Evolutionary conservation across 1,140 invertebrate species (phyloP).

Genomic region (Pteromalus puparum): DNA sequence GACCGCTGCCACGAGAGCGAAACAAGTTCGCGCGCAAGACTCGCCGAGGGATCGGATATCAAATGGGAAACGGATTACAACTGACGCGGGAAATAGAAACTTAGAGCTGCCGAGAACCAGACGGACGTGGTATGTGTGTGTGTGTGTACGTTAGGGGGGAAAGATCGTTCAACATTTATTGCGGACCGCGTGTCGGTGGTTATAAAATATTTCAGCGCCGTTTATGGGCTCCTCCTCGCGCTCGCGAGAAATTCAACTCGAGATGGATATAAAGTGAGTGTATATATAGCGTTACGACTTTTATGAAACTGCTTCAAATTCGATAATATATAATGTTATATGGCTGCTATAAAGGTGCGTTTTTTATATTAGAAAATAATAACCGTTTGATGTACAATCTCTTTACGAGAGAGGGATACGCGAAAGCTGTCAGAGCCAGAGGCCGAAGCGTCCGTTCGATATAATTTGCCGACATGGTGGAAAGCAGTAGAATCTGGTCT

Average conservation of each 20-base stretch:
- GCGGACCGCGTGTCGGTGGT: not conserved
- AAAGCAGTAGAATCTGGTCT: no score
- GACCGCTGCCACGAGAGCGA: not conserved
- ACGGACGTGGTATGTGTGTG: not conserved
- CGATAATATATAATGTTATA: no score
- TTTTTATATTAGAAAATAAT: no score
- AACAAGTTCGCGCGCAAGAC: not conserved
- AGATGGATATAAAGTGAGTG: not conserved
- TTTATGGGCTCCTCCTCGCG: not conserved
- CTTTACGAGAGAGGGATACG: no score
- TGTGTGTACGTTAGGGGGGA: not conserved
- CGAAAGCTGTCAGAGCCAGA: no score
- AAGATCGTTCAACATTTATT: conserved; percentile 28
- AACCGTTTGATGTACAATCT: no score
- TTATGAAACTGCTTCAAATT: no score
- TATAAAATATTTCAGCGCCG: conserved; percentile 21
- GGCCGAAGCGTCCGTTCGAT: no score
- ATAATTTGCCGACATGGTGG: no score
- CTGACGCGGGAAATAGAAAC: conserved; percentile 45
- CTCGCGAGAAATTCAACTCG: not conserved
- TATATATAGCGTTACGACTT: no score
- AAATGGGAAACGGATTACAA: conserved; percentile 47
- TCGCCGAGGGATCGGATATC: conserved; percentile 46
- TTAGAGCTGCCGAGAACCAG: conserved; percentile 10
- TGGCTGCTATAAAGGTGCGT: no score